Base-by-base conservation (phyloP, 2,113 vertebrate genomes). In the Puffinus mauretanicus region DNA sequence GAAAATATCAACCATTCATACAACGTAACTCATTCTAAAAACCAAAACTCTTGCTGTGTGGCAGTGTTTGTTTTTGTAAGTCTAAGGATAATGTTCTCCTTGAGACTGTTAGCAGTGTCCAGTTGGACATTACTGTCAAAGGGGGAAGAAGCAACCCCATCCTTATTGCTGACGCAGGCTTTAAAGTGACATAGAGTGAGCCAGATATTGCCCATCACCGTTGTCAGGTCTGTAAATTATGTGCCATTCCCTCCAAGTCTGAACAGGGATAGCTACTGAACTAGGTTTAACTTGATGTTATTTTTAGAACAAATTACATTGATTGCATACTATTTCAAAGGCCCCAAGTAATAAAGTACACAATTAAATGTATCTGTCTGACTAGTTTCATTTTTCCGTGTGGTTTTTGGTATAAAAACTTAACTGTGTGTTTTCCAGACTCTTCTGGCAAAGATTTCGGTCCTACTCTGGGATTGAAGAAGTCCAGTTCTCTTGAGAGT, bases 401-500 rank as follows among this genome's bases (percentile, higher is more conserved):
- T 82, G 42, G 25, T 55, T 95, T 96, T 93, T 81, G 29, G n/a
- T 83, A 19, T 84, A 55, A 92, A 83, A 78, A 5, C 9, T 18
- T 94, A 70, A 79, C 73, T 60, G 11, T 96, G 71, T 82, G 64
- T 95, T 93, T 97, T 97, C 97, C 98, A 98, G 97, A 92, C 55
- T 88, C 96, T 82, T 96, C 95, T 54, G 97, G 96, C 84, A 98
- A 97, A 51, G 99, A 99, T 93, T 98, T 99, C 5, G 99, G 99
- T 36, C 99, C 99, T 40, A 99, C 98, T 34, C 98, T 99, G 64
- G 99, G 99, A n/a, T 80, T 99, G 93, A 99, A 99, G 95, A 99
- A 99, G 97, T 99, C 99, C 93, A 99, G 99, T 57, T 99, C 99
- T 7, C 94, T 99, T 92, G 99, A 99, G 98, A 99, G 99, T 94